These are phyloP conservation scores for Bugula neritina DNA, from an alignment of 2,888 invertebrate genomes.

Conservation along the genomic window DNA sequence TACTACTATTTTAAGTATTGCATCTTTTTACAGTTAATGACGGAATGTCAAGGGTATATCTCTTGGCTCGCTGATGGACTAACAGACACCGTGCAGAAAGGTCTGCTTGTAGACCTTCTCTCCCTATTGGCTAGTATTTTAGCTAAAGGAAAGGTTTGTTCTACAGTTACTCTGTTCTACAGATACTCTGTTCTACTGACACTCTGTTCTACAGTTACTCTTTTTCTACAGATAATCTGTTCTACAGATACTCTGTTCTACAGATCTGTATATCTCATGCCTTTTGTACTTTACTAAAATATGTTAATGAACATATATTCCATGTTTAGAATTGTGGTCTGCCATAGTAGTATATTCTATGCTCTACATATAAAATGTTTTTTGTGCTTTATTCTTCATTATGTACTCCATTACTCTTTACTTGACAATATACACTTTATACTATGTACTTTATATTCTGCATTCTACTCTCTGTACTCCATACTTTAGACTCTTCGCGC, in stretches of 20 bases:
- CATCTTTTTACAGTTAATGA: background rate
- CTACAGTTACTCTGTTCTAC: background rate
- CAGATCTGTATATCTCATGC: too few relatives aligned
- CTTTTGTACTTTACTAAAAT: too few relatives aligned
- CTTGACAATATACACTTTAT: too few relatives aligned
- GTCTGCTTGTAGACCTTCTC: background rate
- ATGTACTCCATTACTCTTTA: too few relatives aligned
- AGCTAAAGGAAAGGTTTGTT: background rate
- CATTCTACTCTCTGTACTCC: background rate
- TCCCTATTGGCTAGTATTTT: background rate
- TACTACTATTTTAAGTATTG: background rate
- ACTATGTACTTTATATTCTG: background rate
- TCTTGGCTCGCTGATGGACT: background rate
- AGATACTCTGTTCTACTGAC: background rate
- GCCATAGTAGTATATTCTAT: too few relatives aligned
- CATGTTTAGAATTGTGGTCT: too few relatives aligned
- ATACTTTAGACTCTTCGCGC: too few relatives aligned
- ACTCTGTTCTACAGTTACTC: background rate
- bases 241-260: background rate
- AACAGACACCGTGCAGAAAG: background rate
- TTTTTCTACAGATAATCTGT: background rate
- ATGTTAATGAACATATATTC: too few relatives aligned
- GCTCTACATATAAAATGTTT: too few relatives aligned
- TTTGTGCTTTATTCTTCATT: too few relatives aligned
- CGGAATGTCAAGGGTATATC: background rate